Percentiles rank a stretch among this genome's conserved stretches.
phyloP scores from a whole-genome alignment of 1,140 invertebrate genomes.

The Hirudo medicinalis region DNA sequence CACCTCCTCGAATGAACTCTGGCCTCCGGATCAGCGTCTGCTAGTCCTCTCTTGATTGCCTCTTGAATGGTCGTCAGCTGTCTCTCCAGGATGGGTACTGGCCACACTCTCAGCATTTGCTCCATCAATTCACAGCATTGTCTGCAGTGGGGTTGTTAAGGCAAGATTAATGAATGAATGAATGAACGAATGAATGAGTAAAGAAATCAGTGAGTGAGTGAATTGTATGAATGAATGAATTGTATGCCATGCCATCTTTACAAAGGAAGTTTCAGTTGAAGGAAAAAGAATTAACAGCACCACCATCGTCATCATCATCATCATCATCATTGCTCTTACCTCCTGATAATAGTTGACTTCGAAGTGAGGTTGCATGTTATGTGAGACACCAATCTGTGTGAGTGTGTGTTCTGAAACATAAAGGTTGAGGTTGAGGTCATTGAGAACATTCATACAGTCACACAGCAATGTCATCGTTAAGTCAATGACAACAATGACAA shows the following conservation, averaged over 20 bases:
- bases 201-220: too few relatives aligned
- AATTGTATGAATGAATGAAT: too few relatives aligned
- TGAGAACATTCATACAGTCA: neutral
- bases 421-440: neutral
- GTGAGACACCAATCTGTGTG: conserved; percentile 68
- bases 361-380: conserved; percentile 62
- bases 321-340: conserved; percentile 30
- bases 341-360: conserved; percentile 81
- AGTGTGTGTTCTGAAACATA: conserved; percentile 56
- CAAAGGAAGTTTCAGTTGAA: too few relatives aligned
- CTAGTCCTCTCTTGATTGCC: conserved; percentile 71
- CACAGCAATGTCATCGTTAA: too few relatives aligned
- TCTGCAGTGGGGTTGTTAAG: conserved; percentile 33
- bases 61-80: conserved; percentile 65
- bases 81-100: conserved; percentile 63
- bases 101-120: conserved; percentile 70
- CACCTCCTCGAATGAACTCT: conserved; percentile 46
- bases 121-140: conserved; percentile 70
- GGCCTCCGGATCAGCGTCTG: conserved; percentile 80
- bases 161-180: neutral
- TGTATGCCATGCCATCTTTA: too few relatives aligned
- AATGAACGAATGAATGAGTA: too few relatives aligned
- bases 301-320: too few relatives aligned
- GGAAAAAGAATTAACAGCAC: too few relatives aligned
- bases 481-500: neutral